A percentile compares a stretch with the other conserved stretches of the same genome.
Conservation (phyloP, 2,888 invertebrate species). For the Pasiphila rectangulata region DNA sequence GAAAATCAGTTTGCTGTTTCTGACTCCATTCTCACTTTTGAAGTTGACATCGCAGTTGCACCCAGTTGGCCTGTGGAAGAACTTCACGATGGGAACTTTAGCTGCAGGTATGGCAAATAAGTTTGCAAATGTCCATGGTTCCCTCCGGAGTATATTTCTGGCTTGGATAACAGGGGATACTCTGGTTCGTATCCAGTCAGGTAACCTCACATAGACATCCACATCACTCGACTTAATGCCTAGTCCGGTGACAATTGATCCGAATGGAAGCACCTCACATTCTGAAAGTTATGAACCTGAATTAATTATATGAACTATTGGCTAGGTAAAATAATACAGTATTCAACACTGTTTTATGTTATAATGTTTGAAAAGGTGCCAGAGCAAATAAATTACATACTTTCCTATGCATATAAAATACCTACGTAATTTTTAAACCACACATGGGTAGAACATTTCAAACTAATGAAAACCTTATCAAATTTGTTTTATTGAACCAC, state of each 20-base stretch:
- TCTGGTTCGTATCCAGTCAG: constrained; percentile 32
- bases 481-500: too few relatives aligned
- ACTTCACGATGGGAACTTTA: constrained; percentile 89
- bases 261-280: constrained; percentile 80
- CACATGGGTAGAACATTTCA: too few relatives aligned
- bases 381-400: too few relatives aligned
- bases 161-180: constrained; percentile 43
- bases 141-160: constrained; percentile 55
- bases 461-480: too few relatives aligned
- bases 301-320: too few relatives aligned
- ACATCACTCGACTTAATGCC: constrained; percentile 86
- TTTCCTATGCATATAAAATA: too few relatives aligned
- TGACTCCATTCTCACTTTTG: constrained; percentile 83
- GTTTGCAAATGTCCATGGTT: constrained; percentile 63
- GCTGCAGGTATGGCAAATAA: constrained; percentile 84
- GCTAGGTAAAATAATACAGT: too few relatives aligned
- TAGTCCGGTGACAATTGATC: constrained; percentile 86
- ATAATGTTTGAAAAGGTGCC: too few relatives aligned
- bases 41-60: constrained; percentile 87
- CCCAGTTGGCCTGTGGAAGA: constrained; percentile 81
- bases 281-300: constrained; percentile 46
- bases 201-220: constrained; percentile 83
- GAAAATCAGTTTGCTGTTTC: constrained; percentile 84
- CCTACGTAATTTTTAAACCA: too few relatives aligned
- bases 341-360: too few relatives aligned